Evolutionary conservation across 2,113 vertebrate genomes (phyloP).

Genomic region (Cettia cetti): DNA sequence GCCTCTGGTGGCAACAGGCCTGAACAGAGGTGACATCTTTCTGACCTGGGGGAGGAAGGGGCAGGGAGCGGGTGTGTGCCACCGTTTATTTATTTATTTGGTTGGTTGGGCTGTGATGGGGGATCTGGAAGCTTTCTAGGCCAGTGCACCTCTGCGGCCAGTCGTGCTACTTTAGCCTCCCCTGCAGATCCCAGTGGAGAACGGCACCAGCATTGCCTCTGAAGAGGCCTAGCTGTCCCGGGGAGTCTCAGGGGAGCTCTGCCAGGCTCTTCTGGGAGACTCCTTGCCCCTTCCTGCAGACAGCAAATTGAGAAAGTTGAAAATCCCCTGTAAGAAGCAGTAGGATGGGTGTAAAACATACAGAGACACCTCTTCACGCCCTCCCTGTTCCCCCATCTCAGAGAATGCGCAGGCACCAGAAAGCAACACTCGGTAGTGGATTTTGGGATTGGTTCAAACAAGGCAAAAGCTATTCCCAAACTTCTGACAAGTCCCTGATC

Average conservation of each 20-base stretch:
- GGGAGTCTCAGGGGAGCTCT: background rate
- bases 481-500: background rate
- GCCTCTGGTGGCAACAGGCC: background rate
- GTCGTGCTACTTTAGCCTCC: slow-evolving; percentile 56
- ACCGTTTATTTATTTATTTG: background rate
- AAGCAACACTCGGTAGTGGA: background rate
- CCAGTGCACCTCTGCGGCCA: background rate
- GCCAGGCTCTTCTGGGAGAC: background rate
- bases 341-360: background rate
- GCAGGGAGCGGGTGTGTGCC: background rate
- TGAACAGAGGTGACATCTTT: background rate
- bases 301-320: background rate
- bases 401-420: background rate
- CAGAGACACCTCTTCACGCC: background rate
- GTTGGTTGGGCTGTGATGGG: background rate
- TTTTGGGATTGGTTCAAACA: background rate
- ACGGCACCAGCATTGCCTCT: background rate
- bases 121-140: slow-evolving; percentile 27
- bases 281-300: background rate
- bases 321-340: background rate
- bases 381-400: accelerated
- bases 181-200: slow-evolving; percentile 62
- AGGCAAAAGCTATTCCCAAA: background rate
- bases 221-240: background rate
- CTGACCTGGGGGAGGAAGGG: background rate